Evolutionary conservation across 2,113 vertebrate species (phyloP).

Genomic region (Pseudopipra pipra): DNA sequence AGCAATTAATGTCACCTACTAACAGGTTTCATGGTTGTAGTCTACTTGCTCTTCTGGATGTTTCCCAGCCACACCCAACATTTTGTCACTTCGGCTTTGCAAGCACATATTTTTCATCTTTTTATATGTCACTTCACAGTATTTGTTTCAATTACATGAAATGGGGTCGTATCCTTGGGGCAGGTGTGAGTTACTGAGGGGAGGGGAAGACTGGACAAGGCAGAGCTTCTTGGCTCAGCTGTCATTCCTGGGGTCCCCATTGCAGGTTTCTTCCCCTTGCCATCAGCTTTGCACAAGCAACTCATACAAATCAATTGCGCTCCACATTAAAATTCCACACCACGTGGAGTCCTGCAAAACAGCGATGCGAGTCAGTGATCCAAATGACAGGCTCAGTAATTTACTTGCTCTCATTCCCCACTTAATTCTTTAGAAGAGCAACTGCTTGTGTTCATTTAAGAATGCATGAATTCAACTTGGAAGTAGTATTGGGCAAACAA

Average conservation of each 20-base stretch:
- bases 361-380: conserved; percentile 62
- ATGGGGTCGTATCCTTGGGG: not conserved
- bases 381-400: conserved; percentile 62
- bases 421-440: conserved; percentile 68
- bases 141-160: not conserved
- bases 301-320: conserved; percentile 56
- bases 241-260: not conserved
- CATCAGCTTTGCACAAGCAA: conserved; percentile 50
- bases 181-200: not conserved
- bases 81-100: conserved; percentile 55
- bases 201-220: not conserved
- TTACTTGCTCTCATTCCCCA: conserved; percentile 65
- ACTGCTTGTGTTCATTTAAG: conserved; percentile 52
- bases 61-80: conserved; percentile 30
- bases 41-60: conserved; percentile 62
- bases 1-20: conserved; percentile 74
- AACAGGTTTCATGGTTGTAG: conserved; percentile 58
- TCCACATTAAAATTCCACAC: conserved; percentile 61
- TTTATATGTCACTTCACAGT: conserved; percentile 19
- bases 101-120: conserved; percentile 52
- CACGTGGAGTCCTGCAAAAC: conserved; percentile 52
- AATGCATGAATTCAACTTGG: conserved; percentile 52
- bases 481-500: conserved; percentile 49
- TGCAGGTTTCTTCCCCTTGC: not conserved
- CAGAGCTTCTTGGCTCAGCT: not conserved